Evolutionary conservation across 2,113 vertebrate genomes (phyloP), one percentile per base, ranked within the genome.

Genomic region (Eretmochelys imbricata): DNA sequence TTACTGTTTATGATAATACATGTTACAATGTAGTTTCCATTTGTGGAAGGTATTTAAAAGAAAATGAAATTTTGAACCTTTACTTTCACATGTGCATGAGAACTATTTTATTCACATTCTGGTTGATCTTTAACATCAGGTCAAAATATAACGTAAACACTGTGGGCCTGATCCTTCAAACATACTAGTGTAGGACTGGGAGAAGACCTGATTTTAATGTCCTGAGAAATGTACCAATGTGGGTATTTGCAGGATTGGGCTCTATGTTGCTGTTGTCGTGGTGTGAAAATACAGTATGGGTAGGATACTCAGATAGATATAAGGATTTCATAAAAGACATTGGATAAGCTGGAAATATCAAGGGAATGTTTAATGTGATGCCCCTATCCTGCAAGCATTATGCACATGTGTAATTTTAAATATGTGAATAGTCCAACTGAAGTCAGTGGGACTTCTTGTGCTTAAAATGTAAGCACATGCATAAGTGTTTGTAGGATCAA

Each of bases 21-120:
- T 57, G 55, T 27, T 31, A 62, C 59, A 62, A 13, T 62, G 29
- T 12, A 31, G 14, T 65, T n/a, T 65, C 29, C 31, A 65, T 59
- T 65, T n/a, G 31, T 35, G 62, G 62, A 65, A 65, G 31, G 35
- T n/a, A 0, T 5, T 87, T 87, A 82, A 89, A 94, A 93, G 57
- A 8, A 89, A 90, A 94, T 92, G 57, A 75, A 87, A 79, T 80
- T 94, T 94, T 91, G 82, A 93, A 80, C 20, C 25, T 22, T 85
- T 97, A 27, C 90, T 93, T 87, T 87, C 31, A 89, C 57, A 50
- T 13, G 65, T 35, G 53, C 82, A 88, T 87, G 79, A 82, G 62
- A 89, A 17, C 84, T 80, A 89, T 94, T 95, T 82, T 81, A 50
- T 92, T 46, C 16, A 16, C 10, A 29, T 85, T 94, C 89, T 91